Conservation (phyloP, 92 coral and sea anemone species). For the Actinostola sp. region DNA sequence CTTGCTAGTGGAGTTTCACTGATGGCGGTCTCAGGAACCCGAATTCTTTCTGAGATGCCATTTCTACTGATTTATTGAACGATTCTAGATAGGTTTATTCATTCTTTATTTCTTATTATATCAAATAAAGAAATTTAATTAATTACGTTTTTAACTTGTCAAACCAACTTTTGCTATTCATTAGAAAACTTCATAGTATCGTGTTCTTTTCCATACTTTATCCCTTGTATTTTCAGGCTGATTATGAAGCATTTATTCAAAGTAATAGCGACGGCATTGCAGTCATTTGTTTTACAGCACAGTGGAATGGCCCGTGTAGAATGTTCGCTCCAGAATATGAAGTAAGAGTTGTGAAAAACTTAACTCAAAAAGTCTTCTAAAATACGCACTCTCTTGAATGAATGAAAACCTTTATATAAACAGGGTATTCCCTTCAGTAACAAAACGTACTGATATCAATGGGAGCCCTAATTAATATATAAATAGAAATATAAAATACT, state of each 20-base stretch:
- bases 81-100: no score
- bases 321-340: constrained; percentile 5
- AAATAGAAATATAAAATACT: no score
- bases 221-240: not conserved
- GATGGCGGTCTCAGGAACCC: no score
- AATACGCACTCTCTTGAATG: not conserved
- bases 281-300: constrained; percentile 17
- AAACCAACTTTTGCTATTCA: not conserved
- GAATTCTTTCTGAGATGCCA: no score
- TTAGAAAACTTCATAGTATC: not conserved
- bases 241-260: constrained; percentile 19
- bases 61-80: no score
- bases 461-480: no score
- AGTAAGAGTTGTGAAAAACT: not conserved
- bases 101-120: no score
- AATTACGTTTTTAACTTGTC: no score
- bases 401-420: not conserved
- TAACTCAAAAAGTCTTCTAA: not conserved
- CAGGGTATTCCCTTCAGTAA: no score
- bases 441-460: no score
- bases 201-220: not conserved
- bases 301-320: constrained; percentile 22
- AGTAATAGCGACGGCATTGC: constrained; percentile 9
- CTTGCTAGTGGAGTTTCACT: no score
- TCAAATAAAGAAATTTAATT: no score